phyloP scores from a whole-genome alignment of 2,888 invertebrate species.

The Fragum whitleyi region DNA sequence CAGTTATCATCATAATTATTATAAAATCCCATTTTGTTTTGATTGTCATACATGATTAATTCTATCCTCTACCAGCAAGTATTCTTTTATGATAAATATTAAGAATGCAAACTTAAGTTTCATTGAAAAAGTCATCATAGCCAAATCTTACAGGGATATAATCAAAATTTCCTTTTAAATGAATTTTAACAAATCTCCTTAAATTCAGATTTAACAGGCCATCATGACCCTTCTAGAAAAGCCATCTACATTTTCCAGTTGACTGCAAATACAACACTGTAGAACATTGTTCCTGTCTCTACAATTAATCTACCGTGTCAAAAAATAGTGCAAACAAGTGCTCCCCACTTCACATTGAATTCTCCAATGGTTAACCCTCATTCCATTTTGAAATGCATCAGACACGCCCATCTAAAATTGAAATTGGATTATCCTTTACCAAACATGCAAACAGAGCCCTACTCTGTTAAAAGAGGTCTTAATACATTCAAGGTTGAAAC shows the following conservation, averaged over 20 bases:
- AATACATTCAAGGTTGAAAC: no score
- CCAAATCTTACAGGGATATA: no score
- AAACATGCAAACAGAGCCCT: not conserved
- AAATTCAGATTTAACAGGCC: slow-evolving; percentile 24
- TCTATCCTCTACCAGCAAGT: no score
- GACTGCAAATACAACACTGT: slow-evolving; percentile 19
- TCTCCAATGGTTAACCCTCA: slow-evolving; percentile 1
- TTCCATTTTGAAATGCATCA: slow-evolving; percentile 1
- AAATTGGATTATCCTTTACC: not conserved
- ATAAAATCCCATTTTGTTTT: no score
- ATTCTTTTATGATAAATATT: no score
- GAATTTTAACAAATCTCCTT: not conserved
- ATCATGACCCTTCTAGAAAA: slow-evolving; percentile 6
- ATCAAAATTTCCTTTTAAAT: slow-evolving; percentile 8
- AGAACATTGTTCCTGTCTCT: slow-evolving; percentile 23
- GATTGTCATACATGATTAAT: no score
- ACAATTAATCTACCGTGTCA: slow-evolving; percentile 22
- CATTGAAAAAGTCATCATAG: no score
- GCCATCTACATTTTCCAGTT: slow-evolving; percentile 14
- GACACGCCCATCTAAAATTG: not conserved
- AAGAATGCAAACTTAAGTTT: no score
- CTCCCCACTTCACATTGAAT: slow-evolving; percentile 18
- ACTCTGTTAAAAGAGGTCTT: no score
- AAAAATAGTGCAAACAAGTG: slow-evolving; percentile 27
- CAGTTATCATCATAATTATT: no score